Base-by-base conservation (phyloP, 2,113 vertebrate genomes). In the Nerophis lumbriciformis region DNA sequence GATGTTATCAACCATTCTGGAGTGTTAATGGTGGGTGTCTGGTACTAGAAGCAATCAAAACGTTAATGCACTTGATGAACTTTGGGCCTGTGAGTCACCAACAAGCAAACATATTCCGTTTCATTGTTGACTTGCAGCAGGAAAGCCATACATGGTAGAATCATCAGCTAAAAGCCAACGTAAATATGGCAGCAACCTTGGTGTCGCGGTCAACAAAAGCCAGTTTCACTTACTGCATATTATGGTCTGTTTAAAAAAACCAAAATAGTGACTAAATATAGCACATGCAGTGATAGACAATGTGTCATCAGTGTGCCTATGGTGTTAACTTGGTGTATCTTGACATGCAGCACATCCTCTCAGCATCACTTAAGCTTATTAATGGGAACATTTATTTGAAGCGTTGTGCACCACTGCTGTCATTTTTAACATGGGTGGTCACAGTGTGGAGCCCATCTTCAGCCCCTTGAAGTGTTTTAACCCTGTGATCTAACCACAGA, bases 251-350 rank as follows among this genome's bases (percentile, higher is more conserved):
- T 78, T 68, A 56, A 69, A 68, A 14, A 44, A 63, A 53, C 45
- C 73, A 38, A 71, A 80, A 80, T 72, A 75, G 73, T 71, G 65
- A 73, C 58, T 86, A 86, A 77, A 86, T 85, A 85, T 86, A 88
- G 84, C 72, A 16, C 52, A 57, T 68, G 79, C 38, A 12, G 54
- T 66, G 75, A 72, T 66, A 88, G 83, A 85, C 80, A 62, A 72
- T 78, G 74, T 84, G 83, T 86, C 83, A 85, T 84, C 80, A 68
- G 54, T 65, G 62, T 35, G 68, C 39, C 66, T 67, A 61, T 53
- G 69, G 71, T 72, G 66, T 77, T 64, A 78, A 64, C 61, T 53
- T 59, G 66, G 58, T 73, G 72, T 57, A 75, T 69, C 57, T 68
- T 56, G 69, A 63, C 59, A 42, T 53, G 28, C 15, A 68, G 47